Percentiles rank a stretch among this genome's conserved stretches.
Conservation (phyloP, 2,797 vertebrate genomes). For the Spheniscus humboldti region DNA sequence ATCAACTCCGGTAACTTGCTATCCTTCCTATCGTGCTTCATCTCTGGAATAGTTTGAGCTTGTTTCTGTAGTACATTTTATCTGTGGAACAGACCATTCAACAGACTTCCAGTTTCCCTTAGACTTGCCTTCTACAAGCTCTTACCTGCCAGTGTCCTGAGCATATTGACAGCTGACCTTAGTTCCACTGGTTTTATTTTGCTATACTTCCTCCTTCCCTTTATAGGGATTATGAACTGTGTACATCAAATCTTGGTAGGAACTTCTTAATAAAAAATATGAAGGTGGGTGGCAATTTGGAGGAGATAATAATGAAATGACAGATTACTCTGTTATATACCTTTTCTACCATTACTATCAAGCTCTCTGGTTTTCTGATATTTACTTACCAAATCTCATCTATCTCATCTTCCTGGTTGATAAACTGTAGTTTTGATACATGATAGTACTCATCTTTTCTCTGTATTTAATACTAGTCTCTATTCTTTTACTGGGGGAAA, state of each 20-base stretch:
- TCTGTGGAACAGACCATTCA: background rate
- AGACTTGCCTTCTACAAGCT: background rate
- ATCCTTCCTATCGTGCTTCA: background rate
- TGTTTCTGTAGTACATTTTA: background rate
- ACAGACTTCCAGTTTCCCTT: background rate
- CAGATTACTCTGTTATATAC: background rate
- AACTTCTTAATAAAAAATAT: background rate
- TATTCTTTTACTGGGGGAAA: background rate
- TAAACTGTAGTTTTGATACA: background rate
- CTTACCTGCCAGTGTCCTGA: background rate
- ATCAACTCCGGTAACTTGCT: background rate
- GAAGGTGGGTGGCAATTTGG: background rate
- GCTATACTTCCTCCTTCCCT: background rate
- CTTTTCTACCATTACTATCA: background rate
- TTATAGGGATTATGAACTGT: background rate
- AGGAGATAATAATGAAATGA: background rate
- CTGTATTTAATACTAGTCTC: background rate
- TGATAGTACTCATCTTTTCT: background rate
- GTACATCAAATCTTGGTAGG: background rate
- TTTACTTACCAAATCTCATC: background rate
- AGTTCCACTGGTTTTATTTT: background rate
- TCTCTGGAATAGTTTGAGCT: background rate
- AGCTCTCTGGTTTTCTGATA: background rate
- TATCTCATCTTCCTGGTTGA: background rate
- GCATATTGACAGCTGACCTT: background rate